Evolutionary conservation across 92 coral and sea anemone species (phyloP).

Genomic region (Parazoanthus atlanticus): DNA sequence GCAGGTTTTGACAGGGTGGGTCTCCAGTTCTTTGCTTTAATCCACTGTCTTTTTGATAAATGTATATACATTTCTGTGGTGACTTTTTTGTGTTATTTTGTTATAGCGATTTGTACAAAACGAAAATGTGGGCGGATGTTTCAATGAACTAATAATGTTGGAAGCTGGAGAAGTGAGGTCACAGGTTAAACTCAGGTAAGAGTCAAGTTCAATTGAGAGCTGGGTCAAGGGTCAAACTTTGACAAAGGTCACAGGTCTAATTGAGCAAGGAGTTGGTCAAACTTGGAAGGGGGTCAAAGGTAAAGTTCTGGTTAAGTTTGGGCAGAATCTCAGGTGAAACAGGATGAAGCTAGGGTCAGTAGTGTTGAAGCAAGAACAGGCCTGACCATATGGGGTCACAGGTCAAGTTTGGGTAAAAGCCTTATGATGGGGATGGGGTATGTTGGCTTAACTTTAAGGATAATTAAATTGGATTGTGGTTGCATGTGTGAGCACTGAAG

Average conservation of each 20-base stretch:
- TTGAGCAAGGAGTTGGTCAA: neutral
- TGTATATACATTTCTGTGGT: neutral
- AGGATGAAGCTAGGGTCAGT: too few relatives aligned
- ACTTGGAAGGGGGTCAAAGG: too few relatives aligned
- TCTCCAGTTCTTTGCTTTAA: neutral
- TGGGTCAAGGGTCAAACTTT: neutral
- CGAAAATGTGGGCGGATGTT: conserved; percentile 92
- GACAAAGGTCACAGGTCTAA: neutral
- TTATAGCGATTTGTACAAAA: conserved; percentile 86
- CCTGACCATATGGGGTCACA: too few relatives aligned
- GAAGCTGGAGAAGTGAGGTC: conserved; percentile 96
- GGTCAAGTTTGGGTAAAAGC: too few relatives aligned
- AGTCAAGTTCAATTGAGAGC: too few relatives aligned
- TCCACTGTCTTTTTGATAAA: neutral
- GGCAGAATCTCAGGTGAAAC: too few relatives aligned
- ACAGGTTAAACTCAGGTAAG: conserved; percentile 83
- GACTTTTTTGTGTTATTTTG: neutral
- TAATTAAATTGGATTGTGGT: too few relatives aligned
- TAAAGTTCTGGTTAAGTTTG: too few relatives aligned
- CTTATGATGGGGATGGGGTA: too few relatives aligned
- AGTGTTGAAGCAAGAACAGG: too few relatives aligned
- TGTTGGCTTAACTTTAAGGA: too few relatives aligned
- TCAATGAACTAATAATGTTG: conserved; percentile 91
- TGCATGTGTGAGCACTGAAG: too few relatives aligned
- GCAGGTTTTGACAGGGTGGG: conserved; percentile 97